These are phyloP conservation scores for Cephalopholis sonnerati DNA, from an alignment of 2,113 vertebrate species.

Conservation along the genomic window DNA sequence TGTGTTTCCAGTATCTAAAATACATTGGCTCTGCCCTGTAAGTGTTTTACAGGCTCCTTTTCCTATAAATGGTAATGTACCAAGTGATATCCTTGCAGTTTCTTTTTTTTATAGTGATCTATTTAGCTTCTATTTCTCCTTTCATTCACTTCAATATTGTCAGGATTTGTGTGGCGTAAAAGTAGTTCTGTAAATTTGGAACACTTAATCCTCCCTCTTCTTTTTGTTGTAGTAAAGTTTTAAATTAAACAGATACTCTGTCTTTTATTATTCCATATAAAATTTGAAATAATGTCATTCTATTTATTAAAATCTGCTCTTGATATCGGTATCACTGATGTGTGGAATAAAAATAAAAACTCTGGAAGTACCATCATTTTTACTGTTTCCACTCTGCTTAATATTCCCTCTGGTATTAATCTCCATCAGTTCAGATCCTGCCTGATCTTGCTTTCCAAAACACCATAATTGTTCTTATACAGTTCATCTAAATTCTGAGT, in stretches of 20 bases:
- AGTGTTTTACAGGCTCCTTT: neutral
- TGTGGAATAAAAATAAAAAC: neutral
- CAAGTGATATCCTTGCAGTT: neutral
- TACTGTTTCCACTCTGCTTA: neutral
- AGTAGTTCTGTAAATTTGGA: neutral
- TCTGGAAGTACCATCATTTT: neutral
- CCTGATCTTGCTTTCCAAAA: neutral
- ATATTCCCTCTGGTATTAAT: neutral
- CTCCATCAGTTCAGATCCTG: neutral
- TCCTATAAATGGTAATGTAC: neutral
- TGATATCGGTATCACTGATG: neutral
- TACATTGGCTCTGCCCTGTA: neutral
- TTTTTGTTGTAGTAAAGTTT: neutral
- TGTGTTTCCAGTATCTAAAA: neutral
- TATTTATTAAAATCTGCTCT: neutral
- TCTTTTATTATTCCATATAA: neutral
- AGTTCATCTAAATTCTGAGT: neutral
- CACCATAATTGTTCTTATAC: neutral
- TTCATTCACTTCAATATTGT: neutral
- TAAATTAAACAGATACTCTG: neutral
- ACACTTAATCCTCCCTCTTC: neutral
- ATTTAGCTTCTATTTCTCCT: neutral
- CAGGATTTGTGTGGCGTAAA: neutral
- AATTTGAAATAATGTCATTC: neutral
- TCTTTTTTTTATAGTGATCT: neutral